Conservation (phyloP, 23 tunicate species). For the Diplosoma virens region DNA sequence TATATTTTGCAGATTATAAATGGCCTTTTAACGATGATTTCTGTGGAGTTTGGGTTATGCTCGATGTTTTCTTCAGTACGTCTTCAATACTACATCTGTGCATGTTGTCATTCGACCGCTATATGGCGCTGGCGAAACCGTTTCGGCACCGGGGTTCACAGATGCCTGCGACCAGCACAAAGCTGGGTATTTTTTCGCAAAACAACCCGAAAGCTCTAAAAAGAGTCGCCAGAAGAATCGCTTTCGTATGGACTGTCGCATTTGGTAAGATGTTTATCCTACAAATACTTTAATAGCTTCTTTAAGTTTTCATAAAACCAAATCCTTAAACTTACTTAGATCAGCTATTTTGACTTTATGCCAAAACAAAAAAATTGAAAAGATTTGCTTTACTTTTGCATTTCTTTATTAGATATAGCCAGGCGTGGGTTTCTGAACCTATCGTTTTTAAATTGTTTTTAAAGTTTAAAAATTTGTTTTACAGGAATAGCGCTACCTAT, state of each 20-base stretch:
- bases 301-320: too few relatives aligned
- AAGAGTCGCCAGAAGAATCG: constrained; percentile 12
- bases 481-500: constrained; percentile 73
- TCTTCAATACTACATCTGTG: constrained; percentile 88
- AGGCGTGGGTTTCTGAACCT: too few relatives aligned
- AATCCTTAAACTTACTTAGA: too few relatives aligned
- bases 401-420: too few relatives aligned
- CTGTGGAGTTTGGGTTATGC: constrained; percentile 85
- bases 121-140: constrained; percentile 72
- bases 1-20: constrained; percentile 52
- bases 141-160: constrained; percentile 21
- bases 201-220: not conserved
- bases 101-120: constrained; percentile 80
- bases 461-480: too few relatives aligned
- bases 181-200: constrained; percentile 1
- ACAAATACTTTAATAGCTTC: too few relatives aligned
- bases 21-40: constrained; percentile 78
- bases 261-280: constrained; percentile 39
- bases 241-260: constrained; percentile 47
- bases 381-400: too few relatives aligned
- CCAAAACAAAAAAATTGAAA: too few relatives aligned
- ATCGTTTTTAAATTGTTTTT: too few relatives aligned
- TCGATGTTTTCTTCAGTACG: constrained; percentile 94
- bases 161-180: not conserved
- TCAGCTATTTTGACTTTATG: too few relatives aligned